Percentiles rank a stretch among this genome's conserved stretches.
phyloP scores from a whole-genome alignment of 2,888 invertebrate species.

The Nemotelus nigrinus region DNA sequence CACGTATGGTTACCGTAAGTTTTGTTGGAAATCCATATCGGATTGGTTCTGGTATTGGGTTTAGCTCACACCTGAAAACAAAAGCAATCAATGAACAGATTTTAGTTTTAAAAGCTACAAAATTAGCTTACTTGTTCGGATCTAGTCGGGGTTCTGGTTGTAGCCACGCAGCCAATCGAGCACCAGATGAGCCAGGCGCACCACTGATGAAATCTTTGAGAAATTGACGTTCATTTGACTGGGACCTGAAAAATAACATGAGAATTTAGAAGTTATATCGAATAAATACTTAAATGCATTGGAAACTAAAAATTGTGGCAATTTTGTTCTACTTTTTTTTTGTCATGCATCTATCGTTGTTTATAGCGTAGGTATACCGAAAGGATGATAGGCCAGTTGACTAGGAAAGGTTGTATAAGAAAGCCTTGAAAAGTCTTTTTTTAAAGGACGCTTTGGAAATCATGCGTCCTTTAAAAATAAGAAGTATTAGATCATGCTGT shows the following conservation, averaged over 20 bases:
- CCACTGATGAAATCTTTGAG: conserved; percentile 92
- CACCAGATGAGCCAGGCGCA: conserved; percentile 85
- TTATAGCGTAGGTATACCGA: too few species aligned
- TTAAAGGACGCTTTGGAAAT: too few species aligned
- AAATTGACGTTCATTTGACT: conserved; percentile 92
- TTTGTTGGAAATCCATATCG: conserved; percentile 87
- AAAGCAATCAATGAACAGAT: neutral
- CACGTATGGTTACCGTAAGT: conserved; percentile 82
- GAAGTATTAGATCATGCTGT: too few species aligned
- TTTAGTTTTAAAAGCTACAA: neutral
- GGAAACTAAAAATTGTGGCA: too few species aligned
- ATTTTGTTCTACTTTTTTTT: too few species aligned
- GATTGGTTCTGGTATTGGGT: conserved; percentile 75
- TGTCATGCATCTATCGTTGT: too few species aligned
- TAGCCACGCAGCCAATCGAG: conserved; percentile 92
- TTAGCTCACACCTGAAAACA: conserved; percentile 79
- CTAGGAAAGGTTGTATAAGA: too few species aligned
- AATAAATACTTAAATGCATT: too few species aligned
- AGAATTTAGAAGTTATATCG: too few species aligned
- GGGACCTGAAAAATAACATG: conserved; percentile 68
- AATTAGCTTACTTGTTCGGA: conserved; percentile 67
- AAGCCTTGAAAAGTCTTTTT: too few species aligned
- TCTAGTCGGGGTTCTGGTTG: conserved; percentile 93
- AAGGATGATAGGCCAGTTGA: too few species aligned
- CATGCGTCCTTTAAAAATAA: too few species aligned